These are phyloP conservation scores for Lerista edwardsae DNA, from an alignment of 2,797 vertebrate species.

Conservation along the genomic window DNA sequence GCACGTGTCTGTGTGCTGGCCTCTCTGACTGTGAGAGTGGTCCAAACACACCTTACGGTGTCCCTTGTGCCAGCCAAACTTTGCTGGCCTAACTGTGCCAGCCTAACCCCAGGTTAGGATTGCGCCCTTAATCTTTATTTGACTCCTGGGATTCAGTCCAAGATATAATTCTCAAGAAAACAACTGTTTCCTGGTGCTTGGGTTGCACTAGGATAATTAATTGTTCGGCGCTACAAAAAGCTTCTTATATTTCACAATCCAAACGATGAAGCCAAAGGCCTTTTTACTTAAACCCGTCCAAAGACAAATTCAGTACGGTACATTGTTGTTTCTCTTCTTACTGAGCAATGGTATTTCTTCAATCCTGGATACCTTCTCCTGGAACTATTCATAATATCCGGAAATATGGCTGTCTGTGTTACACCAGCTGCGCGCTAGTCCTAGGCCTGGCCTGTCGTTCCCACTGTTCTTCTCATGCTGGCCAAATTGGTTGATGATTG, in stretches of 20 bases:
- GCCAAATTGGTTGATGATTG: neutral
- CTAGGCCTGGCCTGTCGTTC: neutral
- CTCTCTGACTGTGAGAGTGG: too few relatives aligned
- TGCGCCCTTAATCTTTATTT: neutral
- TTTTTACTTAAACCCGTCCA: neutral
- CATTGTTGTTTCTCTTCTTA: neutral
- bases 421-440: neutral
- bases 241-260: neutral
- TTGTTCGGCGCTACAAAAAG: neutral
- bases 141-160: neutral
- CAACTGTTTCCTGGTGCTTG: neutral
- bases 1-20: too few relatives aligned
- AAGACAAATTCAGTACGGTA: neutral
- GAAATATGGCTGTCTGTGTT: neutral
- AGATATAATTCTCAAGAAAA: neutral
- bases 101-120: too few relatives aligned
- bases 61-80: too few relatives aligned
- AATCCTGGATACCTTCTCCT: too few relatives aligned
- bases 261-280: neutral
- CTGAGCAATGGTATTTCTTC: neutral
- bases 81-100: too few relatives aligned
- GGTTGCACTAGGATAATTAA: neutral
- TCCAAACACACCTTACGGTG: too few relatives aligned
- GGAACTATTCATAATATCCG: neutral
- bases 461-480: neutral